These are phyloP conservation scores for Clanis bilineata DNA, from an alignment of 2,888 invertebrate genomes.

Conservation along the genomic window DNA sequence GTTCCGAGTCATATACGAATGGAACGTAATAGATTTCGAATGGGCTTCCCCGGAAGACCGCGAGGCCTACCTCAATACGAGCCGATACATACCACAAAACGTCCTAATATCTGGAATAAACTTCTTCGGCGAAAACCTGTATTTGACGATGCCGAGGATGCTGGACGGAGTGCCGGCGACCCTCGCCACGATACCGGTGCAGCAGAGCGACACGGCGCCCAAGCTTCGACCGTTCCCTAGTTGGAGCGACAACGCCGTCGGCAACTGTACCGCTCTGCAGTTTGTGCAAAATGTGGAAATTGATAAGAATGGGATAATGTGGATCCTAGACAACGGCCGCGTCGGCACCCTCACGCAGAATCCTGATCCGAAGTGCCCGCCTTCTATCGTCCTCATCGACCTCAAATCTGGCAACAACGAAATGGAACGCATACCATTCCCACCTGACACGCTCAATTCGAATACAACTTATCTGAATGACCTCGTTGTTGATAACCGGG, in stretches of 20 bases:
- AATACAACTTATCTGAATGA: conserved; percentile 86
- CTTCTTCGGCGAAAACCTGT: conserved; percentile 85
- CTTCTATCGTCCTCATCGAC: conserved; percentile 86
- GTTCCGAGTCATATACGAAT: conserved; percentile 87
- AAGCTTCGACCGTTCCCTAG: conserved; percentile 86
- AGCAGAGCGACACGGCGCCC: conserved; percentile 78
- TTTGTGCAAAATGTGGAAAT: conserved; percentile 89
- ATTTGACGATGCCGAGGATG: conserved; percentile 87
- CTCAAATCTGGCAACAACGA: conserved; percentile 81
- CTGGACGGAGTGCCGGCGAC: conserved; percentile 87
- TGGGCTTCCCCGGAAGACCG: conserved; percentile 84
- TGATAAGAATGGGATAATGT: conserved; percentile 86
- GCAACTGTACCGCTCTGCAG: conserved; percentile 86
- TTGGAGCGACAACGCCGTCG: conserved; percentile 86
- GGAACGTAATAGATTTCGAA: conserved; percentile 86
- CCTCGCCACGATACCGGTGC: conserved; percentile 81
- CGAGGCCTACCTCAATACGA: conserved; percentile 77
- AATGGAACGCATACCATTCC: conserved; percentile 83
- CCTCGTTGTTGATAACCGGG: conserved; percentile 86
- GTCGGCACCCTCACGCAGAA: conserved; percentile 81
- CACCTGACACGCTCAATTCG: conserved; percentile 80
- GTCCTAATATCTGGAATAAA: conserved; percentile 86
- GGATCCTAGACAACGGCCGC: conserved; percentile 86
- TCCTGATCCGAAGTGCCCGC: conserved; percentile 83
- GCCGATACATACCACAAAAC: conserved; percentile 85